Base-by-base conservation (phyloP, 2,888 invertebrate genomes). In the Drosophila helvetica region DNA sequence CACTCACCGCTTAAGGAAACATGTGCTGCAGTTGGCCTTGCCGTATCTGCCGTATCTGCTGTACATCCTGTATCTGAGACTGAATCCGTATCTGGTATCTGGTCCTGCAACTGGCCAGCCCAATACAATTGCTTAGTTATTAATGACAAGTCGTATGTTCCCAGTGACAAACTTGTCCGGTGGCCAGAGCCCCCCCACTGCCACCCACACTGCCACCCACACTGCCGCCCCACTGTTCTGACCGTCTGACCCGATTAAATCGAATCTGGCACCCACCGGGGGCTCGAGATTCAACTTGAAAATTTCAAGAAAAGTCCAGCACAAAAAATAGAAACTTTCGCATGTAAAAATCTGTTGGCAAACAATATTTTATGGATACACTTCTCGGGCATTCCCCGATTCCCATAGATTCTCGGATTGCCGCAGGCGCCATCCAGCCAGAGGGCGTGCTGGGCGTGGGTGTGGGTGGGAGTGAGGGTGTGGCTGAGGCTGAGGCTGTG, bases 341-440 rank as follows among this genome's bases (percentile, higher is more conserved):
- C 83, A 83, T 82, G 82, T 70, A 77, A 79, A 88, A 86, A 79
- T 83, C 66, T 50, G 57, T 75, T 75, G 80, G 56, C 84, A 86
- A 86, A 76, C 75, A 86, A 88, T 82, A 82, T 82, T 82, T 87
- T 79, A 77, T 85, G 73, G 61, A 87, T 67, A 74, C 74, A 59
- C 65, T 66, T 45, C 43, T 43, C 22, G 48, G 65, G 30, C 69
- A 69, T 43, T 42, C 30, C 30, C 18, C 33, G 19, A 6, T 43
- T n/a, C 15, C 30, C 65, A 69, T 22, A 50, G 65, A 42, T 68
- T 55, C 42, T 69, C 43, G 68, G 30, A 67, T 48, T 67, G 65
- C 64, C 58, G 9, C 48, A 53, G 30, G 82, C 82, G 64, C 80
- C 78, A 69, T 76, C 62, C 42, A 53, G 65, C 15, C 38, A 15